These are phyloP conservation scores for Sclerodermus sp. DNA, from an alignment of 2,888 invertebrate species.

Conservation along the genomic window DNA sequence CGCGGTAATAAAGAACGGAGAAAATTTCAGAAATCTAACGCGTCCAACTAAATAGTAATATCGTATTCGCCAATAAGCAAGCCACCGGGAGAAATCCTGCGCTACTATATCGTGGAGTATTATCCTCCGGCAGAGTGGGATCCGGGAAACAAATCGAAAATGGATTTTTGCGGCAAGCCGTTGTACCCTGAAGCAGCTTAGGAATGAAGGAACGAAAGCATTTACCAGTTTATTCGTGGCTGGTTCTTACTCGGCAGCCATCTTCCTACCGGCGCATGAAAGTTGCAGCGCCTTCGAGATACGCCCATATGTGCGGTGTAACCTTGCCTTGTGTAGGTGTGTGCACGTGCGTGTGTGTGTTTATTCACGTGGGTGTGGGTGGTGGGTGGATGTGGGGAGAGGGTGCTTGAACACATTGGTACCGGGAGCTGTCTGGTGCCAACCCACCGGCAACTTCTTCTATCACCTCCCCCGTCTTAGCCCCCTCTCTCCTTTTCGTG, in stretches of 20 bases:
- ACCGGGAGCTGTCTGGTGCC: conserved; percentile 29
- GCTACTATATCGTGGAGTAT: too few species aligned
- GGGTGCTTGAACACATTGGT: conserved; percentile 19
- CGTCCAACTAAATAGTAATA: too few species aligned
- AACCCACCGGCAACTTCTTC: conserved; percentile 23
- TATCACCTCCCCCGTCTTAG: conserved; percentile 4
- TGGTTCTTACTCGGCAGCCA: conserved; percentile 40
- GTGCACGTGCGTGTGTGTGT: conserved; percentile 5
- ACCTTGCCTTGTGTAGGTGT: conserved; percentile 1
- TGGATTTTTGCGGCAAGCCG: conserved; percentile 24
- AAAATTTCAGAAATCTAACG: too few species aligned
- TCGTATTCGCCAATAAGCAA: too few species aligned
- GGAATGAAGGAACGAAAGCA: conserved; percentile 28
- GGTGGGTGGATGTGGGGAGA: neutral
- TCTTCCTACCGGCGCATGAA: conserved; percentile 42
- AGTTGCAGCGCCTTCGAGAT: conserved; percentile 40
- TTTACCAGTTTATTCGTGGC: conserved; percentile 40
- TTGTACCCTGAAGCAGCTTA: conserved; percentile 11
- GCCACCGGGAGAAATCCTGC: too few species aligned
- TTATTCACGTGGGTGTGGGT: conserved; percentile 1
- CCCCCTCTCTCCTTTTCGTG: neutral
- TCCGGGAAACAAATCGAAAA: conserved; percentile 33
- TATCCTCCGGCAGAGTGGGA: neutral
- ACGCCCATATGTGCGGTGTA: conserved; percentile 35
- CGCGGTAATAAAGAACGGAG: too few species aligned